phyloP scores from a whole-genome alignment of 1,140 invertebrate species.

The Battus philenor region DNA sequence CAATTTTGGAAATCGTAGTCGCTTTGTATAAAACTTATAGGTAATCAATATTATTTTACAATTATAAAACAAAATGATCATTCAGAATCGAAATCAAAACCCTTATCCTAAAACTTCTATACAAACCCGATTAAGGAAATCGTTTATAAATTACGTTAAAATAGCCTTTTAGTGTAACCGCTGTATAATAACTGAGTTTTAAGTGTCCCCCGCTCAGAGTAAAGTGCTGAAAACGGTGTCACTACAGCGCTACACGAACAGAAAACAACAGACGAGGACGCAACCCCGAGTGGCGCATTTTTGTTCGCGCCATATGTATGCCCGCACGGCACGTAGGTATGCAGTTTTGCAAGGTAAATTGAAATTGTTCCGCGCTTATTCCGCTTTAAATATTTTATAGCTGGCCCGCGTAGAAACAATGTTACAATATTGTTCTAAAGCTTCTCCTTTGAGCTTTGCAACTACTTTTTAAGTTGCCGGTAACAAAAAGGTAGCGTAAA shows the following conservation, averaged over 20 bases:
- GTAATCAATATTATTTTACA: too few species aligned
- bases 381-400: conserved; percentile 26
- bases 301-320: conserved; percentile 16
- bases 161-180: too few species aligned
- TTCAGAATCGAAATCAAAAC: too few species aligned
- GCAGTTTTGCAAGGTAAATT: conserved; percentile 29
- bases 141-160: too few species aligned
- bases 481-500: neutral
- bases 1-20: too few species aligned
- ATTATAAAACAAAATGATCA: too few species aligned
- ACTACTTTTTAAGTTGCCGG: neutral
- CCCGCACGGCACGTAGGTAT: conserved; percentile 18
- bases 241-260: conserved; percentile 2
- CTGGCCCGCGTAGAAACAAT: neutral
- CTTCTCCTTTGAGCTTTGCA: neutral
- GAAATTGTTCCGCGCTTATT: conserved; percentile 35
- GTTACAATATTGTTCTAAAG: conserved; percentile 5
- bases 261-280: conserved; percentile 24
- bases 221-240: conserved; percentile 12
- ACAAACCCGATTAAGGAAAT: too few species aligned
- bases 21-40: too few species aligned
- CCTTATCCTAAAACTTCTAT: too few species aligned
- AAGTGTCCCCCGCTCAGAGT: conserved; percentile 4
- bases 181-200: conserved; percentile 6
- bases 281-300: conserved; percentile 35